These are phyloP conservation scores for Trichonephila clavipes DNA, from an alignment of 1,140 invertebrate species.

Conservation along the genomic window DNA sequence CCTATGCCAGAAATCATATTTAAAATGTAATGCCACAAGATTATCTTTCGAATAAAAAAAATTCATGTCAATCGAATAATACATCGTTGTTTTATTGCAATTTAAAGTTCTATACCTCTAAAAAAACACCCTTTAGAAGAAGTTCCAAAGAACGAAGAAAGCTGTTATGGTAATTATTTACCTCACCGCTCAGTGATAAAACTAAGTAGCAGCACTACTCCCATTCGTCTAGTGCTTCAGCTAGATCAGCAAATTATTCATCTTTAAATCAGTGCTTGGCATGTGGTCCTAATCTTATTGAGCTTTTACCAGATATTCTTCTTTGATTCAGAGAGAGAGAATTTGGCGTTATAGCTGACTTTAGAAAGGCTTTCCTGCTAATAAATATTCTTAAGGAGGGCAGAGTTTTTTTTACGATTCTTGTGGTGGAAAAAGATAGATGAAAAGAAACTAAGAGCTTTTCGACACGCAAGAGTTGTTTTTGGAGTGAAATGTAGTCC, in stretches of 20 bases:
- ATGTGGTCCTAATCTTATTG: no score
- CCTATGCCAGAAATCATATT: no score
- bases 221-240: neutral
- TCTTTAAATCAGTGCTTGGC: neutral
- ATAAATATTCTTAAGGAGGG: neutral
- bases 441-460: neutral
- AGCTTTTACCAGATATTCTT: no score
- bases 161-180: neutral
- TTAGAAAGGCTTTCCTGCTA: neutral
- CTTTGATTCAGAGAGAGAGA: no score
- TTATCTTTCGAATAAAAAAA: no score
- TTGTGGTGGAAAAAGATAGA: neutral
- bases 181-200: neutral
- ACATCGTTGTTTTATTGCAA: no score
- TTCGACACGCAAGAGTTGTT: conserved; percentile 4
- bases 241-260: neutral
- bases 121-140: no score
- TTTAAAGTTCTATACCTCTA: no score
- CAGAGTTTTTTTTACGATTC: neutral
- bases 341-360: neutral
- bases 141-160: neutral
- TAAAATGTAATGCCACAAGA: no score
- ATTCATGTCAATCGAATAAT: no score
- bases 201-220: neutral
- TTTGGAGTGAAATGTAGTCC: no score